Conservation (phyloP, 2,113 vertebrate genomes). For the Polyodon spathula region DNA sequence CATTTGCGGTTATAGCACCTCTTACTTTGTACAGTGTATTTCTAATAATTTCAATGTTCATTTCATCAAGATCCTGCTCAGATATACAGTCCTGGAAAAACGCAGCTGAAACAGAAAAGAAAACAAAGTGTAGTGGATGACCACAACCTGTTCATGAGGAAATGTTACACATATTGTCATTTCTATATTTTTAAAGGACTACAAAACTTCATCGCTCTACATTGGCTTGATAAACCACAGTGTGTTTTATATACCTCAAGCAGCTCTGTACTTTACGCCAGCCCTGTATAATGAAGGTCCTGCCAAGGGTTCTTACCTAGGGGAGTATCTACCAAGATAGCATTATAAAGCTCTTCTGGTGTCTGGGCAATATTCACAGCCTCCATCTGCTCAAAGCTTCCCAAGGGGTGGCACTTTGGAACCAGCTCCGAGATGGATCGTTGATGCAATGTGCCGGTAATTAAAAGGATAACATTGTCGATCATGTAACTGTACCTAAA, state of each 20-base stretch:
- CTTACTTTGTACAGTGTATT: conserved; percentile 95
- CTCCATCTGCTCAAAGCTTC: conserved; percentile 98
- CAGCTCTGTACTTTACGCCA: too few relatives aligned
- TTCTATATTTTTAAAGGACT: too few relatives aligned
- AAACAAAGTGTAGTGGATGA: conserved; percentile 10
- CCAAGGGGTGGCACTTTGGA: conserved; percentile 92
- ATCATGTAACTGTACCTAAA: conserved; percentile 98
- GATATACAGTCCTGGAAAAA: conserved; percentile 99
- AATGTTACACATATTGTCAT: too few relatives aligned
- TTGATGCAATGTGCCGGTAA: conserved; percentile 94
- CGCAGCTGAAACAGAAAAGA: conserved; percentile 61
- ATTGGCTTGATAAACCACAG: too few relatives aligned
- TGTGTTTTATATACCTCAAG: too few relatives aligned
- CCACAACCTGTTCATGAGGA: too few relatives aligned
- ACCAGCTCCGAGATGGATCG: conserved; percentile 89
- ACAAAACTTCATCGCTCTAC: too few relatives aligned
- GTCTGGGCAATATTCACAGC: conserved; percentile 97
- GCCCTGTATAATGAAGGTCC: neutral
- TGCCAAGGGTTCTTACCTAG: conserved; percentile 58
- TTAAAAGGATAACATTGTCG: conserved; percentile 93
- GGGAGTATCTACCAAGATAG: conserved; percentile 94
- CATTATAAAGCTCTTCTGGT: conserved; percentile 92
- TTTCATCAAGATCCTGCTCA: conserved; percentile 95
- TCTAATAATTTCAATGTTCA: conserved; percentile 98
- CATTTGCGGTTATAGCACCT: neutral